Conservation (phyloP, 2,113 vertebrate genomes). For the Cyanistes caeruleus region DNA sequence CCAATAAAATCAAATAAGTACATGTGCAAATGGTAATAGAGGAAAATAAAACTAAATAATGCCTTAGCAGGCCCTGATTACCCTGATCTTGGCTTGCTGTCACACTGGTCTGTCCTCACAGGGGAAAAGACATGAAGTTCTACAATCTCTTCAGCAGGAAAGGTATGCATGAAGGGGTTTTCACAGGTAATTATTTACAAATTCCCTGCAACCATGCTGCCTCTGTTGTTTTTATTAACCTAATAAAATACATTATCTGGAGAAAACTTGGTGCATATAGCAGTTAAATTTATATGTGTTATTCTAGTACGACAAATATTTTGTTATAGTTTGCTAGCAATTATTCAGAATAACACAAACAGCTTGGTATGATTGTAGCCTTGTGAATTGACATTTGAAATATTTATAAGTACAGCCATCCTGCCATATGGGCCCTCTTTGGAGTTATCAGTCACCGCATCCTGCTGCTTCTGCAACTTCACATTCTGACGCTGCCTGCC, state of each 20-base stretch:
- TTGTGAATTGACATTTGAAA: constrained; percentile 74
- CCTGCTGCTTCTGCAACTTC: constrained; percentile 1
- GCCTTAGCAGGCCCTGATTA: not conserved
- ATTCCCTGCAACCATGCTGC: not conserved
- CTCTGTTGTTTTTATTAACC: constrained; percentile 51
- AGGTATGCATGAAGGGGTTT: not conserved
- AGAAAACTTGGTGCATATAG: constrained; percentile 49
- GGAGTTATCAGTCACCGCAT: constrained; percentile 54
- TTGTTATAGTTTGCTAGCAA: constrained; percentile 66
- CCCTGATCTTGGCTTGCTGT: constrained; percentile 1
- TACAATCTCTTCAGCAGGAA: not conserved
- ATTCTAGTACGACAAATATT: constrained; percentile 70
- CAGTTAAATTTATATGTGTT: constrained; percentile 65
- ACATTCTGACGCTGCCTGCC: not conserved
- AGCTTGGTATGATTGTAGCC: constrained; percentile 71
- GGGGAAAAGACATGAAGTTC: not conserved
- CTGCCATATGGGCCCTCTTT: constrained; percentile 66
- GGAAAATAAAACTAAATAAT: constrained; percentile 34
- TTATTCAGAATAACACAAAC: constrained; percentile 71
- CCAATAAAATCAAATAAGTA: constrained; percentile 25
- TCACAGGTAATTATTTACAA: constrained; percentile 52
- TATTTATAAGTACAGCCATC: constrained; percentile 75
- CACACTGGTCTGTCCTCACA: not conserved
- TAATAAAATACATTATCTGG: constrained; percentile 52
- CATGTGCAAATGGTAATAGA: constrained; percentile 27